Conservation (phyloP, 2,113 vertebrate species). For the Zosterops lateralis region DNA sequence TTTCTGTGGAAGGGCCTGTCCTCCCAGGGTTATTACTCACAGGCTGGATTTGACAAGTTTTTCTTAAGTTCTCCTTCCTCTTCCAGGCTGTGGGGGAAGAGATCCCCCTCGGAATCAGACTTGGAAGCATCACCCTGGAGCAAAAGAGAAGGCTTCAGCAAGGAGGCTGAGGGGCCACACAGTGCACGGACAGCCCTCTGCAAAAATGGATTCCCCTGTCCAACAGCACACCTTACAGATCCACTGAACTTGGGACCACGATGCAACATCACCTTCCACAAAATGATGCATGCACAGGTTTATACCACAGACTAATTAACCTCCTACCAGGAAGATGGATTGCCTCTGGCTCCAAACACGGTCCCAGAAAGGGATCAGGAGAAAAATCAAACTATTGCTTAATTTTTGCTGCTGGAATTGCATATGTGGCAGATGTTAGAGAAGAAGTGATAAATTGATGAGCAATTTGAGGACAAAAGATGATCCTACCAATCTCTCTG, state of each 20-base stretch:
- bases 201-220: not conserved
- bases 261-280: slow-evolving; percentile 71
- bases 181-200: not conserved
- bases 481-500: not conserved
- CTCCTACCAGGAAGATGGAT: slow-evolving; percentile 45
- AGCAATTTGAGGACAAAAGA: not conserved
- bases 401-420: slow-evolving; percentile 6
- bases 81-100: slow-evolving; percentile 83
- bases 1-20: not conserved
- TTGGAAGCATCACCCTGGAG: slow-evolving; percentile 90
- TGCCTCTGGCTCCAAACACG: not conserved
- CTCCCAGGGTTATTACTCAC: slow-evolving; percentile 73
- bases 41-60: slow-evolving; percentile 79
- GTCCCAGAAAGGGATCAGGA: slow-evolving; percentile 9
- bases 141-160: slow-evolving; percentile 52
- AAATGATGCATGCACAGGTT: slow-evolving; percentile 68
- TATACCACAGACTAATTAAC: slow-evolving; percentile 69
- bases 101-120: slow-evolving; percentile 86
- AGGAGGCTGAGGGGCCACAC: not conserved
- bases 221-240: slow-evolving; percentile 51
- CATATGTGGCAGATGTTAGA: not conserved
- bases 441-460: not conserved
- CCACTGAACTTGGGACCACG: slow-evolving; percentile 25
- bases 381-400: not conserved
- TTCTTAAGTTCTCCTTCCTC: slow-evolving; percentile 87